Percentiles rank a stretch among this genome's conserved stretches.
Evolutionary conservation across 1,140 invertebrate genomes (phyloP).

Genomic region (Drosophila setifemur): DNA sequence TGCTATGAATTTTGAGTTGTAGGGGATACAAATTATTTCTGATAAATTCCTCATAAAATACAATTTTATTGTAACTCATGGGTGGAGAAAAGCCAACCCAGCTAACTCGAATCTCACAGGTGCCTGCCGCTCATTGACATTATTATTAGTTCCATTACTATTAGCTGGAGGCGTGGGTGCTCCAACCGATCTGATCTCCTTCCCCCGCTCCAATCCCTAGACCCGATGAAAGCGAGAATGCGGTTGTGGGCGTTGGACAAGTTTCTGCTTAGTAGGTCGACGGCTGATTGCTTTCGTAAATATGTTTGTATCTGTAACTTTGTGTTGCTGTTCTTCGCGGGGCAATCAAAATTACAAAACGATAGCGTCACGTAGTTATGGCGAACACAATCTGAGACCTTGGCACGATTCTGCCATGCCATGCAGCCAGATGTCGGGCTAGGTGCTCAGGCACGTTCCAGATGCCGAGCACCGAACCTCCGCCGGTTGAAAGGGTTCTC

Average conservation of each 20-base stretch:
- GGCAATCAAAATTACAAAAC: conserved; percentile 55
- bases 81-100: neutral
- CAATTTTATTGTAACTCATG: neutral
- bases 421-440: conserved; percentile 48
- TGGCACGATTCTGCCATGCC: conserved; percentile 72
- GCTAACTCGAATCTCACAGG: conserved; percentile 15
- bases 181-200: conserved; percentile 21
- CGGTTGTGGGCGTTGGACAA: conserved; percentile 47
- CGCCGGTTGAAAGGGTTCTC: conserved; percentile 29
- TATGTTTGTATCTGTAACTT: neutral
- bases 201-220: neutral
- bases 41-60: neutral
- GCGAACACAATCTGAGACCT: conserved; percentile 72
- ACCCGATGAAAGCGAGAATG: conserved; percentile 40
- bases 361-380: conserved; percentile 75
- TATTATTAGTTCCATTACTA: too few relatives aligned
- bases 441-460: conserved; percentile 42
- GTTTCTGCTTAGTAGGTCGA: conserved; percentile 49
- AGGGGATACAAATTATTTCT: too few relatives aligned
- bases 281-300: conserved; percentile 53
- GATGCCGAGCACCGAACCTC: conserved; percentile 18
- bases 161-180: conserved; percentile 29
- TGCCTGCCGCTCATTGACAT: conserved; percentile 36
- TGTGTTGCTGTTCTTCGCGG: conserved; percentile 23
- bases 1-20: too few relatives aligned